A percentile compares a stretch with the other conserved stretches of the same genome.
Evolutionary conservation across 2,113 vertebrate species (phyloP).

Genomic region (Athene noctua): DNA sequence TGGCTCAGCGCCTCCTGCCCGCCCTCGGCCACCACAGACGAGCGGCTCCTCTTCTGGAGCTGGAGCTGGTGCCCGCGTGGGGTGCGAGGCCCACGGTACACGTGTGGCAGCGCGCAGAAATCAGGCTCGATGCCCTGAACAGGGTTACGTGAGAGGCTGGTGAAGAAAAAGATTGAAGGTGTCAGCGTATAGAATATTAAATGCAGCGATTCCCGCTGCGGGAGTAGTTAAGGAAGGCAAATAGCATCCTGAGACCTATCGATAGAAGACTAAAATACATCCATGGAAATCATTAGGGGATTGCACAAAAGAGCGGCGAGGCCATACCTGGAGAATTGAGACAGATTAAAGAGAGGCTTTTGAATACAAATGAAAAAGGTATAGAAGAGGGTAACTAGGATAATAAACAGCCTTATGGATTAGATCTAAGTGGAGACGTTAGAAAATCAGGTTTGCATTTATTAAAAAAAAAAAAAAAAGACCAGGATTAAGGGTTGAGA

Average conservation of each 20-base stretch:
- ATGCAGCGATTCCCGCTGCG: not conserved
- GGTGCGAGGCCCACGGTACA: not conserved
- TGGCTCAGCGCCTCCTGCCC: not conserved
- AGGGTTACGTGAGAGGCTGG: not conserved
- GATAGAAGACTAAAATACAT: conserved; percentile 9
- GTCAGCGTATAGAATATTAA: not conserved
- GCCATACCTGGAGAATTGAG: conserved; percentile 44
- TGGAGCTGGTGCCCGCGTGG: not conserved
- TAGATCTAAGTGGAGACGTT: conserved; percentile 55
- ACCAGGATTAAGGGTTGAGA: not conserved
- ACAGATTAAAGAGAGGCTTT: conserved; percentile 34
- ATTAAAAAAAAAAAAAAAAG: not conserved
- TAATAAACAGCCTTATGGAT: conserved; percentile 52
- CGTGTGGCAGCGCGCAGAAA: rapidly evolving
- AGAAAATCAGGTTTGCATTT: conserved; percentile 55
- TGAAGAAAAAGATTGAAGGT: not conserved
- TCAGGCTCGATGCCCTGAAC: not conserved
- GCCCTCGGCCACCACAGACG: rapidly evolving
- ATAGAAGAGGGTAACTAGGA: conserved; percentile 21
- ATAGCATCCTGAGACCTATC: conserved; percentile 22
- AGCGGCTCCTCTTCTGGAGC: not conserved
- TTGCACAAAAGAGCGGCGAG: not conserved
- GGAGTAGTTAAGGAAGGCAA: conserved; percentile 42
- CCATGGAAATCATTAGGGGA: conserved; percentile 34
- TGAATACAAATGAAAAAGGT: conserved; percentile 28